Conservation (phyloP, 2,797 vertebrate species). For the Takifugu rubripes region DNA sequence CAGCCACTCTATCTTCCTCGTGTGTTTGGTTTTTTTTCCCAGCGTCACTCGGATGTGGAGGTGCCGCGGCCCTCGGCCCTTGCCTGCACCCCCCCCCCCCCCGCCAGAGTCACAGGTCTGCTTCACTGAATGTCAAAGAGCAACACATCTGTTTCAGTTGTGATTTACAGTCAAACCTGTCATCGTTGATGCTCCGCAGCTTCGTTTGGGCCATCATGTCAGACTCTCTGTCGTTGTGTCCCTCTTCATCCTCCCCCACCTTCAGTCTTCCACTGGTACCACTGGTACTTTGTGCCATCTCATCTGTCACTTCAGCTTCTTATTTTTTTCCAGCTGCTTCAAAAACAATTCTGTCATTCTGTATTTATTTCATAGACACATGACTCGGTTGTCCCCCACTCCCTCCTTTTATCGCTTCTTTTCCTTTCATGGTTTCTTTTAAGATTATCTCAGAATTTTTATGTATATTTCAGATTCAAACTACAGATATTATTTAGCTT, state of each 20-base stretch:
- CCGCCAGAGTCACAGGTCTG: slow-evolving; percentile 16
- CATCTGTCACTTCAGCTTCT: slow-evolving; percentile 24
- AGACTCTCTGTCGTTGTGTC: slow-evolving; percentile 7
- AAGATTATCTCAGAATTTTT: slow-evolving; percentile 42
- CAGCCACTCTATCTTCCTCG: not conserved
- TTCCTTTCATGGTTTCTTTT: slow-evolving; percentile 56
- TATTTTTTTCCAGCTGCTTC: slow-evolving; percentile 63
- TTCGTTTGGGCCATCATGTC: slow-evolving; percentile 29
- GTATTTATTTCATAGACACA: slow-evolving; percentile 77
- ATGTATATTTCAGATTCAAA: slow-evolving; percentile 78
- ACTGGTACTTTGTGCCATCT: slow-evolving; percentile 20
- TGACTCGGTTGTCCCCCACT: slow-evolving; percentile 46
- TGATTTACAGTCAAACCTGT: slow-evolving; percentile 14
- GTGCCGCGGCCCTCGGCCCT: slow-evolving; percentile 13
- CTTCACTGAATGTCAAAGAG: slow-evolving; percentile 25
- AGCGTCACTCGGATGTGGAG: slow-evolving; percentile 1
- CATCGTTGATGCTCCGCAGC: slow-evolving; percentile 12
- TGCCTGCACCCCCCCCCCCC: slow-evolving; percentile 10
- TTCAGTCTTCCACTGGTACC: slow-evolving; percentile 46
- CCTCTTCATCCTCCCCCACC: slow-evolving; percentile 4
- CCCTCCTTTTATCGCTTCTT: slow-evolving; percentile 42
- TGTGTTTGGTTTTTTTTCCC: too few species aligned
- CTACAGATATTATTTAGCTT: slow-evolving; percentile 67
- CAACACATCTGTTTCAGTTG: slow-evolving; percentile 23
- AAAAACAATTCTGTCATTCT: slow-evolving; percentile 61